phyloP scores from a whole-genome alignment of 2,113 vertebrate species.

The Meles meles region DNA sequence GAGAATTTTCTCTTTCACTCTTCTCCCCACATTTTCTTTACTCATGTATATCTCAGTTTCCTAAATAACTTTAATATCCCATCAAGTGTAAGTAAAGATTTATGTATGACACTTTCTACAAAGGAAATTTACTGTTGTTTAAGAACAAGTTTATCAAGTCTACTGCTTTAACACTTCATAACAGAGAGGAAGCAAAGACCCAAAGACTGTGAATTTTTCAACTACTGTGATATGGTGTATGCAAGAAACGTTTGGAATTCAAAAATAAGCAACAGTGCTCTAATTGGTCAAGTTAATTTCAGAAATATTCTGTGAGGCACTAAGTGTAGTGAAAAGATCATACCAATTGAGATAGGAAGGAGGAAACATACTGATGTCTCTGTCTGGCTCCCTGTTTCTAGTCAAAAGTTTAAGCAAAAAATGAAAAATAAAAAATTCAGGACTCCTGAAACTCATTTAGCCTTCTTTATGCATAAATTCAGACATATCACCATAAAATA shows the following conservation, averaged over 20 bases:
- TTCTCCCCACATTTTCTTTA: constrained; percentile 28
- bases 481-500: neutral
- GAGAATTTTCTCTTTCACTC: neutral
- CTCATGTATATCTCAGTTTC: neutral
- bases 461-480: neutral
- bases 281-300: neutral
- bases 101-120: neutral
- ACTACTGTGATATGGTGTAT: neutral
- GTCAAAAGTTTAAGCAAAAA: neutral
- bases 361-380: neutral
- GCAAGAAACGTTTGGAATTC: neutral
- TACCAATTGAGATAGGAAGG: neutral
- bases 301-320: neutral
- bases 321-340: neutral
- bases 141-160: neutral
- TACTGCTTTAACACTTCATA: neutral
- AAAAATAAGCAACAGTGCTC: neutral
- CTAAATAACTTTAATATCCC: neutral
- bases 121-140: neutral
- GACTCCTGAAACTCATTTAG: neutral
- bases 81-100: neutral
- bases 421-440: neutral
- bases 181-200: neutral
- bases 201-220: neutral
- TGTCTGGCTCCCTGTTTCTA: neutral